phyloP scores from a whole-genome alignment of 2,797 vertebrate species.

The Sphenopsis melanotis region DNA sequence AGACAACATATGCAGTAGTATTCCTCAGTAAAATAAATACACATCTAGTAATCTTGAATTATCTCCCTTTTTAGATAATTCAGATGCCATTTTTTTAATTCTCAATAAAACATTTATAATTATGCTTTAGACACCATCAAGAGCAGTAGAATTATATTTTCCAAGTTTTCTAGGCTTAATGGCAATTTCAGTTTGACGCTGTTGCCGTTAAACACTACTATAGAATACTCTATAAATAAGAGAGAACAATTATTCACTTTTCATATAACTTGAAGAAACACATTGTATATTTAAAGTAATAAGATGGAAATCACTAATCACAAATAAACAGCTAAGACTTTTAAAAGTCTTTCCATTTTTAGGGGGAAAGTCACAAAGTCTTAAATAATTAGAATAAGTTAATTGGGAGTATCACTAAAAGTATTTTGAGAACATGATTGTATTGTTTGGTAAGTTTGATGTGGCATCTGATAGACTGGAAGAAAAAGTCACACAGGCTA shows the following conservation, averaged over 20 bases:
- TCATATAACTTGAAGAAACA: neutral
- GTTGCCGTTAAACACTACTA: neutral
- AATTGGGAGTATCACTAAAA: neutral
- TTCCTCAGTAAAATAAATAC: neutral
- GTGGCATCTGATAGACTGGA: neutral
- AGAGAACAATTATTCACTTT: neutral
- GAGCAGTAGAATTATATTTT: neutral
- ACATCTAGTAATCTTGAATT: neutral
- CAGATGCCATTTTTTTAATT: neutral
- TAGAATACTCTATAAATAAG: neutral
- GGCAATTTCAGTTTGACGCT: neutral
- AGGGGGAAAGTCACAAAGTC: neutral
- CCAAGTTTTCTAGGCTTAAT: neutral
- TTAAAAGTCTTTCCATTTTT: neutral
- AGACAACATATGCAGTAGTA: neutral
- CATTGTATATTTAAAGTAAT: neutral
- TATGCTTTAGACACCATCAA: neutral
- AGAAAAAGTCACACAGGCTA: neutral
- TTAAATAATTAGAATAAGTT: neutral
- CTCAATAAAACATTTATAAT: neutral
- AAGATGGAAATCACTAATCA: neutral
- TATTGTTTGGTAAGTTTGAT: neutral
- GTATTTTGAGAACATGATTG: neutral
- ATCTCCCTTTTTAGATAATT: neutral
- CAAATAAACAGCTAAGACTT: neutral